Evolutionary conservation across 2,888 invertebrate genomes (phyloP), one percentile per base, ranked within the genome.

Genomic region (Leptopilina drosophilae): DNA sequence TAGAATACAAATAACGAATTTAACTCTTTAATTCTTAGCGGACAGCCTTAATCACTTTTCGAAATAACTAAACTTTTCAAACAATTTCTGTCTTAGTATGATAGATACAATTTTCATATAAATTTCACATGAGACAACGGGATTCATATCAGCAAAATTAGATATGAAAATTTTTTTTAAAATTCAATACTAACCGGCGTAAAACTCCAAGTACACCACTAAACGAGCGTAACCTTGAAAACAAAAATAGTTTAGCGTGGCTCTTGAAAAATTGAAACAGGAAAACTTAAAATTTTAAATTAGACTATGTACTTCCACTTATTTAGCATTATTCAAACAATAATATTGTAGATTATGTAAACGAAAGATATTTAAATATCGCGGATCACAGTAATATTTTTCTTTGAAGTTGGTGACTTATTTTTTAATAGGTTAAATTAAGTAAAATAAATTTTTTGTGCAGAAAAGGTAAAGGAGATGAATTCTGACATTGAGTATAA

Each of bases 171-270:
- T 8, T 56, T 11, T 56, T 11, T 56, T 62, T 20, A 33, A 73
- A n/a, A 9, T 73, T 73, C 0, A 56, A 33, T 56, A 73, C 73
- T 73, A 56, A 56, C 56, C 73, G 56, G 73, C 56, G 73, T n/a
- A 56, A 56, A 56, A 73, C 53, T 73, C 73, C 73, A 56, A 73
- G 73, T 14, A 73, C 73, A 73, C 73, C 73, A 73, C 73, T 73
- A 73, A 73, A 73, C 40, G 73, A 56, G 73, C 56, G 73, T 73
- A 73, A 56, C 73, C 56, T 73, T 73, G 73, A 73, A 73, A 73
- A 56, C n/a, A 73, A 56, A 73, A 73, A 73, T 33, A 65, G 53
- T 33, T 56, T 53, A 73, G 73, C 33, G 33, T 73, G 9, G n/a
- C 26, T 56, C 73, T 73, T 73, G 49, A 26, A 73, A 20, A 56